Base-by-base conservation (phyloP, 2,113 vertebrate species). In the Dissostichus mawsoni region DNA sequence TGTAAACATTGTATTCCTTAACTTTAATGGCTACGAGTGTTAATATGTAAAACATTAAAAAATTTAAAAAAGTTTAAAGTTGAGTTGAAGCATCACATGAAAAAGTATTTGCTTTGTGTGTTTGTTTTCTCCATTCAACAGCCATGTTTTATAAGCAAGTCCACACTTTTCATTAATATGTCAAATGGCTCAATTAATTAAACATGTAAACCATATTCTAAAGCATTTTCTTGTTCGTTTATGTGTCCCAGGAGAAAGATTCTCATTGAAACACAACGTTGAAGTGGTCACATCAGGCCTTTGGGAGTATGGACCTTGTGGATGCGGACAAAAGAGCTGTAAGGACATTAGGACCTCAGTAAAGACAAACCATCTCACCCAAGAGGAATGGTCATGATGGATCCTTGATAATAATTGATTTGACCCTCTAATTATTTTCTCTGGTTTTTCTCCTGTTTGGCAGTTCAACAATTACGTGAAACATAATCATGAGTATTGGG, bases 391-490 rank as follows among this genome's bases (percentile, higher is more conserved):
- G 79, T 87, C 23, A 65, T 6, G 18, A 41, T 76, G 64, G 81
- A 86, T 74, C 41, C 12, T 61, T 57, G 23, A 71, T 57, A 3
- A 74, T 80, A 82, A 92, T 81, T 89, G 17, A 84, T 83, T 91
- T 72, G 68, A 75, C 48, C 62, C 4, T 48, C 8, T 41, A 48
- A 61, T 62, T 65, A 52, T n/a, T 41, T 58, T 18, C 7, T 69
- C 25, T 29, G 25, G 25, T 29, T 3, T 29, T 29, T 29, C 25
- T 29, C 25, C 25, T 0, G 25, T 29, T 3, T 29, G 25, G 25
- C 25, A 29, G 25, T 29, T 29, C 25, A 29, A 41, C 14, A n/a
- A 53, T 14, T n/a, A 44, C 12, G 2, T 44, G 2, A 2, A 25
- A 23, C 3, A 23, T 20, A 3, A 56, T 48, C 44, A 18, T 62